phyloP scores from a whole-genome alignment of 2,888 invertebrate genomes.

The Synergus laeviventris region DNA sequence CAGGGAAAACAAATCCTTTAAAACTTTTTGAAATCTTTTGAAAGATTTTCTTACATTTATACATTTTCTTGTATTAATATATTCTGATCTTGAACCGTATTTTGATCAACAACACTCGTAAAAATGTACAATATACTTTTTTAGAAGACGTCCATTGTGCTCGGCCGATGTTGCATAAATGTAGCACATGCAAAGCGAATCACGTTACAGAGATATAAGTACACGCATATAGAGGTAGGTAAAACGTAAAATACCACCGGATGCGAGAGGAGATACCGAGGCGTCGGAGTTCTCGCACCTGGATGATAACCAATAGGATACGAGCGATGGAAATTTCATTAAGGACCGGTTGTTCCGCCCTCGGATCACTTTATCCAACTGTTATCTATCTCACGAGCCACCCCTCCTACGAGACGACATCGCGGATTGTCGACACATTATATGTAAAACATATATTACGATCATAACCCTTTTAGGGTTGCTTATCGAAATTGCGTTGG shows the following conservation, averaged over 20 bases:
- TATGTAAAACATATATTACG: conserved; percentile 8
- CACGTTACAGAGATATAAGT: not conserved
- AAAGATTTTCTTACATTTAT: too few relatives aligned
- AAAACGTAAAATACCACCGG: conserved; percentile 5
- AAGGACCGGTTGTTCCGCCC: conserved; percentile 40
- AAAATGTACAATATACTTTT: not conserved
- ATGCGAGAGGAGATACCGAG: conserved; percentile 24
- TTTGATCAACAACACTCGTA: too few relatives aligned
- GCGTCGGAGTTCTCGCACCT: conserved; percentile 28
- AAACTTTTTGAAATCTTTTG: too few relatives aligned
- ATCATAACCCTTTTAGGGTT: conserved; percentile 28
- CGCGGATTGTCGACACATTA: conserved; percentile 31
- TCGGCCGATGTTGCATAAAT: not conserved
- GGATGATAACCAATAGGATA: conserved; percentile 32
- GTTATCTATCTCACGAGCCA: conserved; percentile 33
- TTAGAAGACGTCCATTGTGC: not conserved
- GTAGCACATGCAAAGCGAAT: not conserved
- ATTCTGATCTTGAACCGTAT: too few relatives aligned
- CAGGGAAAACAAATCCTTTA: too few relatives aligned
- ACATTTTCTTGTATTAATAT: too few relatives aligned
- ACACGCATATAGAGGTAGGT: not conserved
- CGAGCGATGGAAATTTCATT: conserved; percentile 35
- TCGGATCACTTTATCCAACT: conserved; percentile 36
- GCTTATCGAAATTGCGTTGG: conserved; percentile 30
- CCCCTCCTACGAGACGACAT: conserved; percentile 15